Percentiles rank a stretch among this genome's conserved stretches.
These are phyloP conservation scores for Thunnus maccoyii DNA, from an alignment of 2,113 vertebrate species.

Conservation along the genomic window DNA sequence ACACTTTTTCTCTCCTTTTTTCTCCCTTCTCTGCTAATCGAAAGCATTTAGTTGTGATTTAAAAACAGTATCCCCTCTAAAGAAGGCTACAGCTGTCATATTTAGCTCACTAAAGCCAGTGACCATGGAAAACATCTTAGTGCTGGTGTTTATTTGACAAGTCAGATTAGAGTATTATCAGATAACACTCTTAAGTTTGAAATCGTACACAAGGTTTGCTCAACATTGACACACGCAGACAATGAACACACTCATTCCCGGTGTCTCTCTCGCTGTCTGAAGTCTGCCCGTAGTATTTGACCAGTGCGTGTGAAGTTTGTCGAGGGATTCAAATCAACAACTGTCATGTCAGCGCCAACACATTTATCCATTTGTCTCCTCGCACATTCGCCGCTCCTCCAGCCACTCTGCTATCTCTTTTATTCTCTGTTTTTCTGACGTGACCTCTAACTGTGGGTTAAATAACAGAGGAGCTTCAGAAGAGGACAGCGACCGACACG, in stretches of 20 bases:
- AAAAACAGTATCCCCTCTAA: neutral
- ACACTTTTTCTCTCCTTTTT: too few relatives aligned
- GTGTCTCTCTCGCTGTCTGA: slow-evolving; percentile 57
- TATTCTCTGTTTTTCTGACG: neutral
- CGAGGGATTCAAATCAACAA: slow-evolving; percentile 21
- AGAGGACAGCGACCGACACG: neutral
- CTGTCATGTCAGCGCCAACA: slow-evolving; percentile 26
- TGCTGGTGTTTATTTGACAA: neutral
- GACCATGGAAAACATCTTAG: neutral
- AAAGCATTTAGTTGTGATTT: neutral
- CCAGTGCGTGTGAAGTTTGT: slow-evolving; percentile 65
- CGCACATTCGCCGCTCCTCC: neutral
- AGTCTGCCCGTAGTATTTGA: slow-evolving; percentile 75
- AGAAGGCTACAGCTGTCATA: neutral
- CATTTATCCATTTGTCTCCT: slow-evolving; percentile 47
- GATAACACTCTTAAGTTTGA: neutral
- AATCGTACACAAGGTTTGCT: neutral
- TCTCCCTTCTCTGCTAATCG: too few relatives aligned
- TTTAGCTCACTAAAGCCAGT: neutral
- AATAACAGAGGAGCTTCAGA: neutral
- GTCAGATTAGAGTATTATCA: neutral
- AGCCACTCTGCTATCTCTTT: neutral
- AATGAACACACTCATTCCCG: slow-evolving; percentile 13
- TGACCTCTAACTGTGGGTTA: slow-evolving; percentile 3
- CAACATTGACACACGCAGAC: neutral